Evolutionary conservation across 2,797 vertebrate genomes (phyloP).

Genomic region (Micromesistius poutassou): DNA sequence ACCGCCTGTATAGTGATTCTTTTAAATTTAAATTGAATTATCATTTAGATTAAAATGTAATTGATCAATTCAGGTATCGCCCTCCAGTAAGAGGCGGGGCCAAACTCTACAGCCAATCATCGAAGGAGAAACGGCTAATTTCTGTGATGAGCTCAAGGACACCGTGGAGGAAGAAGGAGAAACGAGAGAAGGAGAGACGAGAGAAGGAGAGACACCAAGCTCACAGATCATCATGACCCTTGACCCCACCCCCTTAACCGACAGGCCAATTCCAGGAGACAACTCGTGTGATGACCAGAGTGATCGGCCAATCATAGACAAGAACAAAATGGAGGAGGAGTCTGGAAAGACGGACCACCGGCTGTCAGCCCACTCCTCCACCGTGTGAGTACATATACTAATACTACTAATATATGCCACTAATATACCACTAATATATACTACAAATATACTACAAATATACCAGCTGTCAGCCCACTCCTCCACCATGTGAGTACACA

Average conservation of each 20-base stretch:
- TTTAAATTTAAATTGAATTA: neutral
- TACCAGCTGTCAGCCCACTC: constrained; percentile 85
- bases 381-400: constrained; percentile 77
- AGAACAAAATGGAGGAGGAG: constrained; percentile 74
- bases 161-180: constrained; percentile 66
- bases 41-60: neutral
- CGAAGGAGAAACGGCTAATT: constrained; percentile 95
- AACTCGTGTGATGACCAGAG: constrained; percentile 35
- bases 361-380: constrained; percentile 91
- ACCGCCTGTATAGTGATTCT: neutral
- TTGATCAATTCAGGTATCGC: constrained; percentile 78
- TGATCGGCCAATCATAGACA: constrained; percentile 55
- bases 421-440: neutral
- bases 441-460: too few relatives aligned
- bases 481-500: constrained; percentile 84
- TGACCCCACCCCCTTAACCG: constrained; percentile 72
- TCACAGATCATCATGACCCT: constrained; percentile 83
- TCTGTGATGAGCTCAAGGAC: constrained; percentile 96
- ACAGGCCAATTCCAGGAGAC: constrained; percentile 40
- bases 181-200: constrained; percentile 39
- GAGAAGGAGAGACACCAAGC: constrained; percentile 63
- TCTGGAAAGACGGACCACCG: constrained; percentile 87
- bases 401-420: neutral
- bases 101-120: constrained; percentile 96
- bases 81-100: constrained; percentile 90